phyloP scores from a whole-genome alignment of 2,888 invertebrate genomes.

The Adelphocoris suturalis region DNA sequence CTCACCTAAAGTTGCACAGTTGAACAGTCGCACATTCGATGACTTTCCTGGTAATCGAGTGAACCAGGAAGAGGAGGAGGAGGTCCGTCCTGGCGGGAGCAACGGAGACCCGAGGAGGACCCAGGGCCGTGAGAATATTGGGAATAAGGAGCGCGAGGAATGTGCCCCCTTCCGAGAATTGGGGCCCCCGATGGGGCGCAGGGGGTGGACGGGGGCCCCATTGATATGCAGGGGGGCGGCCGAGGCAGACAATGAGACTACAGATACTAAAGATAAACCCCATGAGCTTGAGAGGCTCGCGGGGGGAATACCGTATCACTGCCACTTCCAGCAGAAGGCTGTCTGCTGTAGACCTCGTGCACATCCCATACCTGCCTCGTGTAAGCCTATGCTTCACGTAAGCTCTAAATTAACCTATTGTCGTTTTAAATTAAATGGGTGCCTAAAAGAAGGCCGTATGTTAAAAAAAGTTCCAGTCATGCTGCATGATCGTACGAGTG shows the following conservation, averaged over 20 bases:
- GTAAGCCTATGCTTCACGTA: too few relatives aligned
- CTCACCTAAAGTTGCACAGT: too few relatives aligned
- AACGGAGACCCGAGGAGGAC: constrained; percentile 9
- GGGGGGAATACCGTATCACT: constrained; percentile 55
- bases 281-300: constrained; percentile 25
- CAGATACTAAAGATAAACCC: constrained; percentile 66
- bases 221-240: constrained; percentile 51
- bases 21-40: too few relatives aligned
- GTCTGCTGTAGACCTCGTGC: constrained; percentile 36
- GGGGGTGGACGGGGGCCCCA: not conserved
- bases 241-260: constrained; percentile 57
- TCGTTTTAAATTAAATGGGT: too few relatives aligned
- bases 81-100: not conserved
- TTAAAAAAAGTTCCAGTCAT: too few relatives aligned
- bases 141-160: constrained; percentile 64
- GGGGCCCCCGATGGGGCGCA: not conserved
- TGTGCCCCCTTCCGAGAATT: constrained; percentile 62
- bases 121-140: constrained; percentile 59
- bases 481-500: too few relatives aligned
- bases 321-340: constrained; percentile 16
- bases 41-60: not conserved
- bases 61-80: constrained; percentile 41
- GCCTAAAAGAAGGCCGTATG: too few relatives aligned
- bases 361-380: too few relatives aligned
- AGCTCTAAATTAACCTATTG: too few relatives aligned